These are phyloP conservation scores for Sinocyclocheilus maitianheensis DNA, from an alignment of 2,113 vertebrate species.

Conservation along the genomic window DNA sequence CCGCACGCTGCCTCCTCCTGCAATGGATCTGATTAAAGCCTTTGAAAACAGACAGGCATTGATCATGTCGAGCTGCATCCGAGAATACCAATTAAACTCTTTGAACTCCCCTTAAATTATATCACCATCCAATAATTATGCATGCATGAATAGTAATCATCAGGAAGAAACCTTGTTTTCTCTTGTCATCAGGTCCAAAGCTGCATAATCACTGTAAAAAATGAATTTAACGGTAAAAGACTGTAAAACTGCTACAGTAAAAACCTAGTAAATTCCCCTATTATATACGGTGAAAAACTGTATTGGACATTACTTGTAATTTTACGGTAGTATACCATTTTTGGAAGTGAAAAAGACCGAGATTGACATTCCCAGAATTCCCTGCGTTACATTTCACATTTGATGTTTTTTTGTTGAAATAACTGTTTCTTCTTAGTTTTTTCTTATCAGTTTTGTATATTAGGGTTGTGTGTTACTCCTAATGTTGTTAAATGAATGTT, in stretches of 20 bases:
- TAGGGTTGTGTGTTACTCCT: too few relatives aligned
- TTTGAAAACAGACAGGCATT: conserved; percentile 57
- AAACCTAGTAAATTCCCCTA: too few relatives aligned
- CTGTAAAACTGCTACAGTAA: too few relatives aligned
- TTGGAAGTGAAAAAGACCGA: too few relatives aligned
- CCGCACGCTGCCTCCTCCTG: conserved; percentile 37
- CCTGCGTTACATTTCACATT: too few relatives aligned
- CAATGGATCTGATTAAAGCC: conserved; percentile 56
- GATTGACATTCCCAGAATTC: too few relatives aligned
- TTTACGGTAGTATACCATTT: background rate
- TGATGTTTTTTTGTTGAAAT: too few relatives aligned
- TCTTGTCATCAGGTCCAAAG: conserved; percentile 26
- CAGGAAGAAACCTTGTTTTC: conserved; percentile 43
- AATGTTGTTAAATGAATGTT: too few relatives aligned
- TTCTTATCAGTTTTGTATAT: too few relatives aligned
- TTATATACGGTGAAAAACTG: too few relatives aligned
- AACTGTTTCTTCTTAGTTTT: too few relatives aligned
- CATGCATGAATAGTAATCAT: conserved; percentile 52
- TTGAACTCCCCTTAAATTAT: conserved; percentile 58
- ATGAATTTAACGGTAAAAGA: too few relatives aligned
- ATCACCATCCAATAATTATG: conserved; percentile 58
- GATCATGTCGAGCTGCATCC: conserved; percentile 57
- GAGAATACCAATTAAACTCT: conserved; percentile 59
- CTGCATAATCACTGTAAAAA: conserved; percentile 13
- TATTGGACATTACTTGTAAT: background rate